Evolutionary conservation across 1,140 invertebrate genomes (phyloP).

Genomic region (Zophobas atratus): DNA sequence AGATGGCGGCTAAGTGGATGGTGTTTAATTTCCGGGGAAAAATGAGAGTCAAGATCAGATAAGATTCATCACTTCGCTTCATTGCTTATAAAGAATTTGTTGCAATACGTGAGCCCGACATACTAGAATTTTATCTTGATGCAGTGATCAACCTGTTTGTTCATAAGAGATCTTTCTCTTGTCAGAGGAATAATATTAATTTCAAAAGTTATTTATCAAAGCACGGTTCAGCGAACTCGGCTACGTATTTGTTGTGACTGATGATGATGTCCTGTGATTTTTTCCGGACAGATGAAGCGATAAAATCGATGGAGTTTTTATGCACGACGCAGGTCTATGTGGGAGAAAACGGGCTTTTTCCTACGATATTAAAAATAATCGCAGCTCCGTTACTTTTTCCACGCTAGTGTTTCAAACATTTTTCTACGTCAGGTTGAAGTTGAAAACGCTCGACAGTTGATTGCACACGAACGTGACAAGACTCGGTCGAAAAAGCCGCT

Average conservation of each 20-base stretch:
- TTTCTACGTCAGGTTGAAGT: not conserved
- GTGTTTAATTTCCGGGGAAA: slow-evolving; percentile 8
- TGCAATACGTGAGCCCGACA: slow-evolving; percentile 3
- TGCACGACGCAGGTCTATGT: not conserved
- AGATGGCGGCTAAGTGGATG: not conserved
- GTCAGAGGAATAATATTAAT: slow-evolving; percentile 30
- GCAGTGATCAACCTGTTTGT: slow-evolving; percentile 26
- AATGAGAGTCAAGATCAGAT: slow-evolving; percentile 8
- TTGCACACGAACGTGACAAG: slow-evolving; percentile 23
- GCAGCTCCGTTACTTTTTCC: not conserved
- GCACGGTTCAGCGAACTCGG: slow-evolving; percentile 9
- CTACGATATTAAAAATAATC: not conserved
- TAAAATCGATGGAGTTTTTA: not conserved
- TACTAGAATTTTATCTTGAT: slow-evolving; percentile 23
- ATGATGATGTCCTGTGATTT: slow-evolving; percentile 30
- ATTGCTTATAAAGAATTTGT: slow-evolving; percentile 17
- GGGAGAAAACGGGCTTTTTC: not conserved
- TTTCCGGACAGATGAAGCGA: slow-evolving; percentile 9
- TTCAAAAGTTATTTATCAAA: slow-evolving; percentile 9
- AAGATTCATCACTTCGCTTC: slow-evolving; percentile 16
- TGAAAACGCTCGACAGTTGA: not conserved
- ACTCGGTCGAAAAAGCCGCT: slow-evolving; percentile 8
- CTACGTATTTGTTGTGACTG: slow-evolving; percentile 10
- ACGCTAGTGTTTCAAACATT: no score
- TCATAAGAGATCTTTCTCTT: slow-evolving; percentile 26